phyloP scores from a whole-genome alignment of 2,888 invertebrate genomes.

The Drosophila kanekoi region DNA sequence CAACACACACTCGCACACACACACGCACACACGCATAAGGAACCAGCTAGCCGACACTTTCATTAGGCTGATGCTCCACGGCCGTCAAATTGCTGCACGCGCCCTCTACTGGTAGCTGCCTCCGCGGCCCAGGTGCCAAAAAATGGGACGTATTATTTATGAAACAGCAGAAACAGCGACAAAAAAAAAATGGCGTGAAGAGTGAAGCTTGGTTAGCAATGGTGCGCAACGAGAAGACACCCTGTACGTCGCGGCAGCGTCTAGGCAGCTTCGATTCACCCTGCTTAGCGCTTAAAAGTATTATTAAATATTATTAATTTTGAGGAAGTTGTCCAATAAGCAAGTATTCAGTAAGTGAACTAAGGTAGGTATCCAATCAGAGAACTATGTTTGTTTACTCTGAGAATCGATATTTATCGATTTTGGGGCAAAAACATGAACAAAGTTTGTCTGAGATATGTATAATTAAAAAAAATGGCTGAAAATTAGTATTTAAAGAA shows the following conservation, averaged over 20 bases:
- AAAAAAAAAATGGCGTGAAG: background rate
- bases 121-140: conserved; percentile 70
- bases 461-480: too few species aligned
- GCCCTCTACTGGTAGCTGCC: conserved; percentile 41
- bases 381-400: too few species aligned
- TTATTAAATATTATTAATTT: background rate
- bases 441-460: too few species aligned
- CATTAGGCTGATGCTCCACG: conserved; percentile 53
- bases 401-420: background rate
- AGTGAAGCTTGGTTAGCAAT: too few species aligned
- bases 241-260: background rate
- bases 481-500: too few species aligned
- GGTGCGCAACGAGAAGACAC: too few species aligned
- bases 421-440: background rate
- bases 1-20: background rate
- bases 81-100: conserved; percentile 63
- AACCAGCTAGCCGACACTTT: conserved; percentile 54
- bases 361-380: too few species aligned
- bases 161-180: conserved; percentile 19
- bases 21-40: background rate
- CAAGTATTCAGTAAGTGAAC: too few species aligned
- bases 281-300: background rate
- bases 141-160: conserved; percentile 65
- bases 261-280: background rate
- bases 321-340: too few species aligned